These are phyloP conservation scores for Sitta europaea DNA, from an alignment of 2,113 vertebrate species.

Conservation along the genomic window DNA sequence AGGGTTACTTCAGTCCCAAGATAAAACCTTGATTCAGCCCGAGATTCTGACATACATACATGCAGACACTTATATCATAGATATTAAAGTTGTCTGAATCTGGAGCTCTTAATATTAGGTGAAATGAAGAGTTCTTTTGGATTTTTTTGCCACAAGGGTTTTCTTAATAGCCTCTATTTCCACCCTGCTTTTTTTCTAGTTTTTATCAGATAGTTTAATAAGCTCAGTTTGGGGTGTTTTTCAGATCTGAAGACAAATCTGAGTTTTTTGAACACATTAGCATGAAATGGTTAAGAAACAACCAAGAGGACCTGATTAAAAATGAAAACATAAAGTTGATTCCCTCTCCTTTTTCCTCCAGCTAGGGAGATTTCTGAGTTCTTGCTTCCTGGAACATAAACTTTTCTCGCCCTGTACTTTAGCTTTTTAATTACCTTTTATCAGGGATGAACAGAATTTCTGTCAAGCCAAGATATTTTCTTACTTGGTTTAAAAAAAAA, in stretches of 20 bases:
- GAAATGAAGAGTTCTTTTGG: not conserved
- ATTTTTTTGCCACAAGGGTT: not conserved
- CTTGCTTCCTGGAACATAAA: not conserved
- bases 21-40: not conserved
- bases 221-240: not conserved
- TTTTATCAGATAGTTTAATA: not conserved
- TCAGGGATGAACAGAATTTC: constrained; percentile 43
- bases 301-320: not conserved
- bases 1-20: not conserved
- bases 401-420: constrained; percentile 1
- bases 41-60: not conserved
- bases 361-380: not conserved
- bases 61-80: not conserved
- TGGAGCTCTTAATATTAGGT: not conserved
- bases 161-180: not conserved
- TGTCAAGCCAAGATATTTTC: constrained; percentile 32
- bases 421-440: constrained; percentile 28
- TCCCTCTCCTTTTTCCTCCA: not conserved
- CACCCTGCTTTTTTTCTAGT: not conserved
- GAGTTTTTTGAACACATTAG: not conserved
- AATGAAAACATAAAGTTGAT: constrained; percentile 12
- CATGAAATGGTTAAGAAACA: not conserved
- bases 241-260: not conserved
- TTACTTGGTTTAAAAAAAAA: not conserved
- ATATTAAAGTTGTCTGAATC: not conserved